Percentiles rank a stretch among this genome's conserved stretches.
These are phyloP conservation scores for Siphamia tubifer DNA, from an alignment of 2,113 vertebrate genomes.

Conservation along the genomic window DNA sequence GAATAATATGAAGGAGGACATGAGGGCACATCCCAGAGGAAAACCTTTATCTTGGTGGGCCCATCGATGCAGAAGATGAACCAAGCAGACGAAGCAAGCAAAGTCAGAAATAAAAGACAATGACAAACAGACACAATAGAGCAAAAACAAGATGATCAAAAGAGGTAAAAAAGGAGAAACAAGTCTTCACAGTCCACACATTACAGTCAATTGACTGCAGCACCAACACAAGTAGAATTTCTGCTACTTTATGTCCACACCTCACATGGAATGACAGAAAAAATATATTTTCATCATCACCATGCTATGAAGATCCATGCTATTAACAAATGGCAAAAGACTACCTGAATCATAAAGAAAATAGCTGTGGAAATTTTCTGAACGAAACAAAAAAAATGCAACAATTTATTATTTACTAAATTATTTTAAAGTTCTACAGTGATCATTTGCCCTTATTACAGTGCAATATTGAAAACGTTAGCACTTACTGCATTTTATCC, in stretches of 20 bases:
- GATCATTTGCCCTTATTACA: too few relatives aligned
- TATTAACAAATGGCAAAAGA: too few relatives aligned
- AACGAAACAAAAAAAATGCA: too few relatives aligned
- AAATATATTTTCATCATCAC: too few relatives aligned
- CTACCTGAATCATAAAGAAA: too few relatives aligned
- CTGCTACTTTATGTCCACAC: not conserved
- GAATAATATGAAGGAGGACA: constrained; percentile 7
- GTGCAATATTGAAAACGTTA: too few relatives aligned
- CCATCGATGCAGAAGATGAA: constrained; percentile 3
- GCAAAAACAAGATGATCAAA: not conserved
- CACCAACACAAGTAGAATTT: not conserved
- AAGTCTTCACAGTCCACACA: not conserved
- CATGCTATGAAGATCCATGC: too few relatives aligned
- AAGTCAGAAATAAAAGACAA: not conserved
- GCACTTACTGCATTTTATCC: too few relatives aligned
- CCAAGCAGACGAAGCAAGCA: not conserved
- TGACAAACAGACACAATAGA: not conserved
- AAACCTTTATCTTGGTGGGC: constrained; percentile 11
- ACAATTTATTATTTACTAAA: too few relatives aligned
- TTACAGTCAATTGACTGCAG: not conserved
- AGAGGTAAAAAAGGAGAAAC: not conserved
- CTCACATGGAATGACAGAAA: too few relatives aligned
- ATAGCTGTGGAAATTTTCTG: too few relatives aligned
- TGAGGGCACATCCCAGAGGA: not conserved
- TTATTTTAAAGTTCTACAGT: too few relatives aligned